Conservation (phyloP, 2,797 vertebrate genomes). For the Menidia menidia region DNA sequence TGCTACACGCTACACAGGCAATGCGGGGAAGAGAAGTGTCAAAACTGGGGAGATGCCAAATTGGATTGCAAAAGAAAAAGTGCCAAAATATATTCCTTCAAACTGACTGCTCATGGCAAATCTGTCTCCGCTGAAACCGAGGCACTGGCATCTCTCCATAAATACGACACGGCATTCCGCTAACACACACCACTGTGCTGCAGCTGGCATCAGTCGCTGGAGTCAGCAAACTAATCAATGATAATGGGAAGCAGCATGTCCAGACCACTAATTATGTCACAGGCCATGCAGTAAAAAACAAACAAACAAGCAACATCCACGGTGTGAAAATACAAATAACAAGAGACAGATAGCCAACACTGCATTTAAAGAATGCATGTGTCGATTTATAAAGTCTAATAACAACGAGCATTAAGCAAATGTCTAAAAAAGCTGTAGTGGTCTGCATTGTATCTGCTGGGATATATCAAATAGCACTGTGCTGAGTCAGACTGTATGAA, state of each 20-base stretch:
- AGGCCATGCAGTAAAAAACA: not conserved
- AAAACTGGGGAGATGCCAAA: slow-evolving; percentile 13
- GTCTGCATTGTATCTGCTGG: not conserved
- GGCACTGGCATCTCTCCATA: slow-evolving; percentile 43
- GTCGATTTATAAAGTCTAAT: no score
- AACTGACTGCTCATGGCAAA: not conserved
- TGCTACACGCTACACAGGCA: slow-evolving; percentile 16
- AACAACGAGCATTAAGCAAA: no score
- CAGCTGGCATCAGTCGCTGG: slow-evolving; percentile 27
- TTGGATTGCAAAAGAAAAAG: not conserved
- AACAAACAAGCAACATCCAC: not conserved
- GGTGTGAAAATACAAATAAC: not conserved
- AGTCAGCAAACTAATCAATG: slow-evolving; percentile 26
- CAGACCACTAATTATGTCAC: slow-evolving; percentile 6
- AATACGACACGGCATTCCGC: slow-evolving; percentile 16
- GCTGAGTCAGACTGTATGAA: not conserved
- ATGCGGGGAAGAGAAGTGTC: slow-evolving; percentile 2
- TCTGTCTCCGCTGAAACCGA: slow-evolving; percentile 23
- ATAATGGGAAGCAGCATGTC: slow-evolving; percentile 31
- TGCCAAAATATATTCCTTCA: slow-evolving; percentile 9
- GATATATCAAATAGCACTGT: not conserved
- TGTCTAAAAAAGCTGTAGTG: no score
- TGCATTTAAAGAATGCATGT: not conserved
- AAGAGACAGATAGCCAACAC: not conserved
- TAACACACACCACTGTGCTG: slow-evolving; percentile 36